phyloP scores from a whole-genome alignment of 2,113 vertebrate genomes.

The Perca fluviatilis region DNA sequence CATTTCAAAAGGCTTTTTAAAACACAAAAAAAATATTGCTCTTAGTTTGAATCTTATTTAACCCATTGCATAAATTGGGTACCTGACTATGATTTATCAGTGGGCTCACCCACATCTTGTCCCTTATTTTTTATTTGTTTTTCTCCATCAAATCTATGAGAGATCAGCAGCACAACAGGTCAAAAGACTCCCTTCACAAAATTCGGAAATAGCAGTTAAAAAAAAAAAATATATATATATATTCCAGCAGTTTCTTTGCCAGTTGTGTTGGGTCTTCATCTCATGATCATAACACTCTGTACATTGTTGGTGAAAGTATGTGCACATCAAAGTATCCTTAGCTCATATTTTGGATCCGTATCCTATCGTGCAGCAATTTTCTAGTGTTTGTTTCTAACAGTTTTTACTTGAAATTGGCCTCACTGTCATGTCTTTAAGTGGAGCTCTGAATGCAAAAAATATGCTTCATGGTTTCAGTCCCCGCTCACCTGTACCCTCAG shows the following conservation, averaged over 20 bases:
- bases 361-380: constrained; percentile 63
- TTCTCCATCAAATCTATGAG: constrained; percentile 72
- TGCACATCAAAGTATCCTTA: constrained; percentile 62
- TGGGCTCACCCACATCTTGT: constrained; percentile 65
- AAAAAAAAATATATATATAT: not conserved
- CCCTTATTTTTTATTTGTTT: constrained; percentile 14
- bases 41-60: constrained; percentile 47
- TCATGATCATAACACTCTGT: constrained; percentile 77
- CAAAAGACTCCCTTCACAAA: constrained; percentile 42
- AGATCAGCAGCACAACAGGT: constrained; percentile 71
- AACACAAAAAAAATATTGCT: constrained; percentile 5
- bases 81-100: constrained; percentile 67
- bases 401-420: constrained; percentile 79
- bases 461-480: constrained; percentile 80
- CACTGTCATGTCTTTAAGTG: constrained; percentile 80
- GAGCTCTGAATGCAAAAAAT: constrained; percentile 80
- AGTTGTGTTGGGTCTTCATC: constrained; percentile 75
- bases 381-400: constrained; percentile 71
- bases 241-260: constrained; percentile 53
- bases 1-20: constrained; percentile 64
- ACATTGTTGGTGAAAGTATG: constrained; percentile 70
- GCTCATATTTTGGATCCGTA: constrained; percentile 62
- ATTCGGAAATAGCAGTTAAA: constrained; percentile 37
- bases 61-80: constrained; percentile 76
- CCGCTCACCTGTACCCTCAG: constrained; percentile 77